These are phyloP conservation scores for Pemphigus obesinymphae DNA, from an alignment of 1,140 invertebrate genomes.

Conservation along the genomic window DNA sequence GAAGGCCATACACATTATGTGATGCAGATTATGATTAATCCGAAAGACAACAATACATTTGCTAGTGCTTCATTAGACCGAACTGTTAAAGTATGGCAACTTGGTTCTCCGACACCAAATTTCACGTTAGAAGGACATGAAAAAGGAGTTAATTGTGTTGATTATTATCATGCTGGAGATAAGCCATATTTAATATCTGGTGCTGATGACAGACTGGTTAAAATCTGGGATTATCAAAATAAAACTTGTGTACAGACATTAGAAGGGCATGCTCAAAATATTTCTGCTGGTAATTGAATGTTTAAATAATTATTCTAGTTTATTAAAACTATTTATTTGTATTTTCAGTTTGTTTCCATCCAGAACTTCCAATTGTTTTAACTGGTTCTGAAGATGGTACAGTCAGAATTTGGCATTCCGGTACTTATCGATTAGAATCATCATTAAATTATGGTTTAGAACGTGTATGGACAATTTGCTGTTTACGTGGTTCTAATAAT, in stretches of 20 bases:
- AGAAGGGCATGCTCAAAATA: conserved; percentile 95
- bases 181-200: conserved; percentile 99
- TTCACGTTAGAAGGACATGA: conserved; percentile 98
- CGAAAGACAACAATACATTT: conserved; percentile 99
- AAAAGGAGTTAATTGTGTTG: conserved; percentile 98
- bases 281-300: conserved; percentile 60
- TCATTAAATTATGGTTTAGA: conserved; percentile 98
- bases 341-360: conserved; percentile 82
- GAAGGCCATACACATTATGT: conserved; percentile 99
- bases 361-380: conserved; percentile 93
- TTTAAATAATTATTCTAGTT: not conserved
- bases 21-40: conserved; percentile 99
- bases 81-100: conserved; percentile 96
- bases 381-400: conserved; percentile 97
- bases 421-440: conserved; percentile 92
- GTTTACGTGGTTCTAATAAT: conserved; percentile 92
- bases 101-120: conserved; percentile 94
- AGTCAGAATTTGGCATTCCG: conserved; percentile 95
- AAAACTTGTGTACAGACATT: conserved; percentile 99
- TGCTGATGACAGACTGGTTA: conserved; percentile 93
- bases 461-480: conserved; percentile 95
- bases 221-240: conserved; percentile 99
- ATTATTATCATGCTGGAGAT: conserved; percentile 99
- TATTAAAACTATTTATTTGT: conserved; percentile 2
- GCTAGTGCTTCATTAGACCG: conserved; percentile 96